A percentile compares a stretch with the other conserved stretches of the same genome.
Conservation (phyloP, 2,888 invertebrate genomes). For the Horisme vitalbata region DNA sequence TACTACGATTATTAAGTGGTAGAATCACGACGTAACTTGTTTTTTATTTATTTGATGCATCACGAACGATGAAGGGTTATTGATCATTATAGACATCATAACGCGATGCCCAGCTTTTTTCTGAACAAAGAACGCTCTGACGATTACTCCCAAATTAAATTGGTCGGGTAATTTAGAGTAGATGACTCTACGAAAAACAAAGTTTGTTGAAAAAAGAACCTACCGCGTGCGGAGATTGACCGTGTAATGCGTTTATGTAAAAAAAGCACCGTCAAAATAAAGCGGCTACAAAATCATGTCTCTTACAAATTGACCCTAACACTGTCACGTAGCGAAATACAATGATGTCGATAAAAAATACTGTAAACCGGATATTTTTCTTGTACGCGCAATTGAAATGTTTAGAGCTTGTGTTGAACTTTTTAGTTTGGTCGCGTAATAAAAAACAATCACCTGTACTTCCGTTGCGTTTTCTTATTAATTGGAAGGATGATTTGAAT, state of each 20-base stretch:
- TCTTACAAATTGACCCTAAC: constrained; percentile 65
- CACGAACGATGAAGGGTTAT: constrained; percentile 72
- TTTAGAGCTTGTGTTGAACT: constrained; percentile 25
- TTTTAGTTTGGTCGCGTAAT: constrained; percentile 25
- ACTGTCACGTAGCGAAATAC: constrained; percentile 62
- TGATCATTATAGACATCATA: constrained; percentile 76
- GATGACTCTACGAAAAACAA: constrained; percentile 40
- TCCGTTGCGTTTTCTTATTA: constrained; percentile 54
- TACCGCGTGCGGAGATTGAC: constrained; percentile 66
- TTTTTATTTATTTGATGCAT: constrained; percentile 55
- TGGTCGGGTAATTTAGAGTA: constrained; percentile 43
- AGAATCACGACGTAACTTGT: constrained; percentile 71
- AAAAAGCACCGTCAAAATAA: constrained; percentile 25
- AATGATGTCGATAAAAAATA: constrained; percentile 48
- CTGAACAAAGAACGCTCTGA: constrained; percentile 52
- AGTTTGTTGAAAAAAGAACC: constrained; percentile 49
- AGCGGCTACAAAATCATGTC: constrained; percentile 38
- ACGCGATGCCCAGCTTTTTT: constrained; percentile 53
- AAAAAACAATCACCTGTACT: constrained; percentile 56
- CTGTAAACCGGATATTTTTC: constrained; percentile 37
- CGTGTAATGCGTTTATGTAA: constrained; percentile 47
- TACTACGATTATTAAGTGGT: constrained; percentile 79
- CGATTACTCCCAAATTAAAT: constrained; percentile 56
- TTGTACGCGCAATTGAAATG: constrained; percentile 23
- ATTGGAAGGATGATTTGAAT: constrained; percentile 53